Base-by-base conservation (phyloP, 2,888 invertebrate genomes). In the Hermaeophaga mercurialis region DNA sequence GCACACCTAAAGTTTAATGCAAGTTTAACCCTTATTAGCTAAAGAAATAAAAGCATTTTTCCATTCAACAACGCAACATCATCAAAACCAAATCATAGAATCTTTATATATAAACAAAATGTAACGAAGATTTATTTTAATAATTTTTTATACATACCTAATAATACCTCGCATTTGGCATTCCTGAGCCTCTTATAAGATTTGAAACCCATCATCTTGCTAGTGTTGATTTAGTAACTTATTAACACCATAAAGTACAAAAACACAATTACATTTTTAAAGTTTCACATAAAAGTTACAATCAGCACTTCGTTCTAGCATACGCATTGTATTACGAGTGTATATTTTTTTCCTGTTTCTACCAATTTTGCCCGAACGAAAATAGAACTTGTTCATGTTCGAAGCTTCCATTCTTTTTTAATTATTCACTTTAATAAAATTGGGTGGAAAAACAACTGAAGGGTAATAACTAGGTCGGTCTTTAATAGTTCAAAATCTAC, bases 121-220 rank as follows among this genome's bases (percentile, higher is more conserved):
- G n/a, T n/a, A n/a, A n/a, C n/a, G n/a, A n/a, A n/a, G n/a, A n/a
- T n/a, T n/a, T n/a, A n/a, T n/a, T n/a, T n/a, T n/a, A n/a, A n/a
- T n/a, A n/a, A n/a, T n/a, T n/a, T n/a, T n/a, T n/a, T n/a, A 36
- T 50, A 78, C 80, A 79, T 82, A 89, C 89, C 89, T 71, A 89
- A 79, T 66, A 89, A 78, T 58, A 89, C 80, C 80, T 89, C 89
- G 77, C 84, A 87, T 75, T 83, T 82, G 66, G 84, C 83, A 76
- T 84, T 83, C 72, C 88, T 79, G 59, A 86, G 80, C 45, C 87
- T 81, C 64, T 83, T 84, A 70, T 83, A 83, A 53, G 84, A 82
- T 78, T 84, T 81, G 69, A 84, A 79, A 44, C 84, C 84, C 72
- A 85, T 82, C 85, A 85, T 85, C 55, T 71, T 71, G 56, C 9